Percentiles rank a stretch among this genome's conserved stretches.
Evolutionary conservation across 2,797 vertebrate species (phyloP).

Genomic region (Apogon talboti): DNA sequence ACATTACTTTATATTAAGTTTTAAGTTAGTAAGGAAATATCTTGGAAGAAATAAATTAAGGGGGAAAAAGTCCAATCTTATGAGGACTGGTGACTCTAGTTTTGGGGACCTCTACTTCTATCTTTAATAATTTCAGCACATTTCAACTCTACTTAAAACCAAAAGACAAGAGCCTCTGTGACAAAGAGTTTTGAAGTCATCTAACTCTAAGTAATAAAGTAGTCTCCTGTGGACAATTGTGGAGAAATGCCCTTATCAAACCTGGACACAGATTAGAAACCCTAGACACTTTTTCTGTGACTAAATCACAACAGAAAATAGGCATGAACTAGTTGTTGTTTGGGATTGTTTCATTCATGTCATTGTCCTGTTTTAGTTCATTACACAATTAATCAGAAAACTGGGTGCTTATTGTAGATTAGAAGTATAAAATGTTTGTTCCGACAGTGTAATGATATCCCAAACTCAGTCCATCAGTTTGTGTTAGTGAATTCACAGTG

Average conservation of each 20-base stretch:
- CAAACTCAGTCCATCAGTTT: slow-evolving; percentile 6
- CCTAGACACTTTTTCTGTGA: neutral
- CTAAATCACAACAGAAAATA: neutral
- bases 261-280: slow-evolving; percentile 1
- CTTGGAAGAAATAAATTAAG: too few species aligned
- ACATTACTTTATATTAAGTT: too few species aligned
- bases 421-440: slow-evolving; percentile 18
- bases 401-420: neutral
- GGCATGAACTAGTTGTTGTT: neutral
- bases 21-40: too few species aligned
- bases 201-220: neutral
- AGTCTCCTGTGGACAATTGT: neutral
- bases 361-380: neutral
- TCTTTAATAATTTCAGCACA: too few species aligned
- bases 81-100: too few species aligned
- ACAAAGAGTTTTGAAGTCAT: neutral
- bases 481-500: slow-evolving; percentile 29
- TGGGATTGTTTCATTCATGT: slow-evolving; percentile 19
- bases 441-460: slow-evolving; percentile 3
- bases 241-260: slow-evolving; percentile 5
- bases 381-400: neutral
- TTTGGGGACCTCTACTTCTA: neutral
- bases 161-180: neutral
- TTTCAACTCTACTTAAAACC: neutral
- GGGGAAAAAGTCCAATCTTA: too few species aligned